Evolutionary conservation across 2,888 invertebrate genomes (phyloP).

Genomic region (Heterodera filipjevi): DNA sequence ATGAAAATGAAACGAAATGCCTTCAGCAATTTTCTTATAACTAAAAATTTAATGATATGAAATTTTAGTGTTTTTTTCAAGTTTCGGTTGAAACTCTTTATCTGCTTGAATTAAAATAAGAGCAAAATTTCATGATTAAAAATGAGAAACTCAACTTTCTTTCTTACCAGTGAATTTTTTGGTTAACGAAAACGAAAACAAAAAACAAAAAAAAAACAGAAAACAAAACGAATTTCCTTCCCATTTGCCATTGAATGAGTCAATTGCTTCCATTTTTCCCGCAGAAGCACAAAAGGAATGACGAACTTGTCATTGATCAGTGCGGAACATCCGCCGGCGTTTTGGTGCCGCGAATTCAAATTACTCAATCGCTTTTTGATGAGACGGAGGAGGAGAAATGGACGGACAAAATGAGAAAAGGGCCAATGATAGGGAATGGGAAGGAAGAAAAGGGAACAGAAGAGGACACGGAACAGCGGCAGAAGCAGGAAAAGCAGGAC

Average conservation of each 20-base stretch:
- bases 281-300: neutral
- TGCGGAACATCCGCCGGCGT: neutral
- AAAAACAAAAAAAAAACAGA: no score
- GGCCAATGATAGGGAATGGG: neutral
- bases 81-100: no score
- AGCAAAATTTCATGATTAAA: no score
- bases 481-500: conserved; percentile 12
- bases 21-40: no score
- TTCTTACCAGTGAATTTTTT: no score
- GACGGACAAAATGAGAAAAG: neutral
- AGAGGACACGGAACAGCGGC: neutral
- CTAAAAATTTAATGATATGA: no score
- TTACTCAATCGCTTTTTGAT: conserved; percentile 19
- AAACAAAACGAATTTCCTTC: no score
- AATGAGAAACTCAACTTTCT: no score
- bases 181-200: no score
- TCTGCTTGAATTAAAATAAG: no score
- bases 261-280: neutral
- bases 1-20: no score
- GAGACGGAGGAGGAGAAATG: conserved; percentile 20
- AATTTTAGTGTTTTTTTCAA: no score
- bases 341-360: conserved; percentile 21
- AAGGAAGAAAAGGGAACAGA: neutral
- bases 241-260: neutral
- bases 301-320: neutral